These are phyloP conservation scores for Halcyon smyrnensis DNA, from an alignment of 2,797 vertebrate species.

Conservation along the genomic window DNA sequence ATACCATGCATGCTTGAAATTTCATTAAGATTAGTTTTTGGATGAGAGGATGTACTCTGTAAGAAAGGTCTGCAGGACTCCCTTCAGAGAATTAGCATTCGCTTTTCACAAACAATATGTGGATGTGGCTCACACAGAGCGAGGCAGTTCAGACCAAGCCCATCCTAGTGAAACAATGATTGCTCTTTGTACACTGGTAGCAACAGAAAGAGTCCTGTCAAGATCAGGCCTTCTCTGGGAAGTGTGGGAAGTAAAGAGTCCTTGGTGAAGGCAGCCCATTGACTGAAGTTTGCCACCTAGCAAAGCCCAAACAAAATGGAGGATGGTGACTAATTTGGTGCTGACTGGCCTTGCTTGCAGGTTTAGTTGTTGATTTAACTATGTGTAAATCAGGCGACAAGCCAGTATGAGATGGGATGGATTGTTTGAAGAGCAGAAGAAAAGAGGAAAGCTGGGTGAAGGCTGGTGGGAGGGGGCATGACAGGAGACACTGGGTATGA, in stretches of 20 bases:
- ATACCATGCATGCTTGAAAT: background rate
- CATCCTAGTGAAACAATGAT: background rate
- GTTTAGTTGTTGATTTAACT: background rate
- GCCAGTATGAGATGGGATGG: background rate
- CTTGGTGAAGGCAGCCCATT: background rate
- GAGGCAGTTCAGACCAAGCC: background rate
- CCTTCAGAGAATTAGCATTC: background rate
- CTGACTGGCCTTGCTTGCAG: background rate
- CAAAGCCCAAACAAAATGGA: background rate
- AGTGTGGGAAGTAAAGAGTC: background rate
- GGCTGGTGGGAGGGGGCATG: background rate
- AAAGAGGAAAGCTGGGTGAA: background rate
- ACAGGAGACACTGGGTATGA: fast-evolving
- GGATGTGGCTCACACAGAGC: background rate
- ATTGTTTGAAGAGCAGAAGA: background rate
- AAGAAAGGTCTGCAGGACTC: background rate
- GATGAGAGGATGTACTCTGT: background rate
- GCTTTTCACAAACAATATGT: background rate
- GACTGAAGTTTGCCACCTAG: background rate
- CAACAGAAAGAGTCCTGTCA: background rate
- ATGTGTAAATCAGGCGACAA: background rate
- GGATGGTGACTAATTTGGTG: background rate
- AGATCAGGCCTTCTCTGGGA: background rate
- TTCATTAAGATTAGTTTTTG: background rate
- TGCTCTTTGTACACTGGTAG: background rate